phyloP scores from a whole-genome alignment of 2,888 invertebrate species.

The Drosophila cyrtoloma region DNA sequence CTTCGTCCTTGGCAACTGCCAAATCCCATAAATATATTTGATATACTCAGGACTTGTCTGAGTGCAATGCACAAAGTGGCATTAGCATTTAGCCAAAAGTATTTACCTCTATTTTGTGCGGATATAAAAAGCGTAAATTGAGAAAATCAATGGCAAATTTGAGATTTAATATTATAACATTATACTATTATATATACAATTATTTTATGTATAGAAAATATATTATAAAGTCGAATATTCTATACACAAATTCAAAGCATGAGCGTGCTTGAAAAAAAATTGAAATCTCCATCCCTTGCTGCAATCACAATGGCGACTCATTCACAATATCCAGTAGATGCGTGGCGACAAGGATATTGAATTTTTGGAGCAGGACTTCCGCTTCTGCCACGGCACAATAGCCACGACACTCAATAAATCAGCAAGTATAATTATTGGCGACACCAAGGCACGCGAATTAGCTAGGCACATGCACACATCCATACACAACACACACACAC shows the following conservation, averaged over 20 bases:
- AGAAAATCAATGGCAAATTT: too few relatives aligned
- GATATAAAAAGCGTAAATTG: background rate
- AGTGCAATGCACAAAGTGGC: conserved; percentile 1
- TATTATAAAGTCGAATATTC: background rate
- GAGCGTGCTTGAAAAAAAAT: background rate
- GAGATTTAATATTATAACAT: too few relatives aligned
- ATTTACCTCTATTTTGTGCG: background rate
- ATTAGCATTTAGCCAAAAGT: background rate
- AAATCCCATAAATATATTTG: conserved; percentile 15
- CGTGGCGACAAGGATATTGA: background rate
- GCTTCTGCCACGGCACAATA: conserved; percentile 26
- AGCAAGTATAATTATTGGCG: conserved; percentile 73
- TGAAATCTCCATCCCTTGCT: conserved; percentile 3
- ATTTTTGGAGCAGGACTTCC: conserved; percentile 32
- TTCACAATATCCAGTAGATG: conserved; percentile 65
- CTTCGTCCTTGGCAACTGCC: background rate
- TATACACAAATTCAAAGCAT: background rate
- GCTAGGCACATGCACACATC: conserved; percentile 7
- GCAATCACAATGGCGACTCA: conserved; percentile 66
- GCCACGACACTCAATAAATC: conserved; percentile 75
- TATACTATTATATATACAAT: background rate
- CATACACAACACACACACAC: background rate
- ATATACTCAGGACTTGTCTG: background rate
- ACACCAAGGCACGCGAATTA: conserved; percentile 37
- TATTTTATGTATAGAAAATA: background rate